Percentiles rank a stretch among this genome's conserved stretches.
Conservation (phyloP, 2,888 invertebrate species). For the Dicycla oo region DNA sequence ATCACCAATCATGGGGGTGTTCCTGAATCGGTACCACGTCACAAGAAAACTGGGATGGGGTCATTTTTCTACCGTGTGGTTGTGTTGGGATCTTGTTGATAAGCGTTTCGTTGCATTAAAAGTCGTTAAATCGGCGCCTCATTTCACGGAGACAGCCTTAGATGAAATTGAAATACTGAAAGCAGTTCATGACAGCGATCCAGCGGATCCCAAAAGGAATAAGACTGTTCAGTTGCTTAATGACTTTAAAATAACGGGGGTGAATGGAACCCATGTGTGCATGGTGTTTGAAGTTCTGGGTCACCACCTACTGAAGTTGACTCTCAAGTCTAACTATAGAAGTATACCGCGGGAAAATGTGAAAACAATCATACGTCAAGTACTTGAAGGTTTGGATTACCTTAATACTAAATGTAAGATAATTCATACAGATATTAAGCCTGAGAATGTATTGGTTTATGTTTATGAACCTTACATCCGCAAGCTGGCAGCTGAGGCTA, state of each 20-base stretch:
- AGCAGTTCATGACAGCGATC: conserved; percentile 98
- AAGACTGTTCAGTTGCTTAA: conserved; percentile 99
- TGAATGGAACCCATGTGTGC: conserved; percentile 99
- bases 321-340: conserved; percentile 99
- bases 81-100: conserved; percentile 99
- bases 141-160: conserved; percentile 99
- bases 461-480: conserved; percentile 97
- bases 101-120: conserved; percentile 99
- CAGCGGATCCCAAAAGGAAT: conserved; percentile 97
- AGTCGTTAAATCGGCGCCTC: conserved; percentile 99
- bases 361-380: conserved; percentile 98
- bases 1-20: too few species aligned
- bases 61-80: conserved; percentile 99
- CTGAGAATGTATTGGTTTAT: conserved; percentile 98
- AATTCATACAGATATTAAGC: conserved; percentile 98
- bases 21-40: conserved; percentile 98
- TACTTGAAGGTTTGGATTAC: conserved; percentile 98
- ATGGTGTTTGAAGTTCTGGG: conserved; percentile 99
- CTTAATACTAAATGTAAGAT: conserved; percentile 99
- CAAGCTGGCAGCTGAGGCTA: conserved; percentile 98
- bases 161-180: conserved; percentile 99
- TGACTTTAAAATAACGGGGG: conserved; percentile 99
- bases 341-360: conserved; percentile 99
- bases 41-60: conserved; percentile 99
- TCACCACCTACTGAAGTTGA: conserved; percentile 99